Evolutionary conservation across 2,113 vertebrate species (phyloP).

Genomic region (Dromiciops gliroides): DNA sequence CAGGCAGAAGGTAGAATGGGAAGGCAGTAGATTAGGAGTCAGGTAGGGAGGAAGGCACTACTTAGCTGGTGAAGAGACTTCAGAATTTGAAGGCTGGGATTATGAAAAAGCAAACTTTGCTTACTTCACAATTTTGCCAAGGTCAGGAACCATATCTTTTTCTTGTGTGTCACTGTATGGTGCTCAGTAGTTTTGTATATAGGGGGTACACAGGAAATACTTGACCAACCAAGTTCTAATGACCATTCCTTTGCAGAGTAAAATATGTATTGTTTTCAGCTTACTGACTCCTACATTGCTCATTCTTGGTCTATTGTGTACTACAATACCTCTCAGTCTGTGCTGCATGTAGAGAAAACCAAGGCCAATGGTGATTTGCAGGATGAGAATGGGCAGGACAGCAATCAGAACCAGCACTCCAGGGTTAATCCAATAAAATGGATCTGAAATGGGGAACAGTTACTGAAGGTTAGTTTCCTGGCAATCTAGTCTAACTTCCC

Average conservation of each 20-base stretch:
- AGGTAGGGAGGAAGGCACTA: not conserved
- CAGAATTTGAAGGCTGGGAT: not conserved
- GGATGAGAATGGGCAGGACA: slow-evolving; percentile 50
- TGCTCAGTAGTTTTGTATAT: not conserved
- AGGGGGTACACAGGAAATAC: not conserved
- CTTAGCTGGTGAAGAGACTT: not conserved
- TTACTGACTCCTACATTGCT: not conserved
- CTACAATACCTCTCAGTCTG: slow-evolving; percentile 69
- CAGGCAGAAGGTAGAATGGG: not conserved
- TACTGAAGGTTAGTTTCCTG: not conserved
- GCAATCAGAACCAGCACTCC: slow-evolving; percentile 65
- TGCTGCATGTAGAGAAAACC: slow-evolving; percentile 71
- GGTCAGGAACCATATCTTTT: not conserved
- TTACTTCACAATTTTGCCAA: not conserved
- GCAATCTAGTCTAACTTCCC: not conserved
- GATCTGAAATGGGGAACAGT: slow-evolving; percentile 68
- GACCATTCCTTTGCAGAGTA: not conserved
- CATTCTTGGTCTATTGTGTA: not conserved
- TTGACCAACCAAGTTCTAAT: not conserved
- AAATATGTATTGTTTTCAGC: not conserved
- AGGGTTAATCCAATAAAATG: slow-evolving; percentile 75
- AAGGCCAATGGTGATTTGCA: slow-evolving; percentile 63
- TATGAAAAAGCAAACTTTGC: not conserved
- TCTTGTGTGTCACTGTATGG: no score
- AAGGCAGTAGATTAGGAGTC: not conserved